phyloP scores from a whole-genome alignment of 2,888 invertebrate species.

The Limulus polyphemus region DNA sequence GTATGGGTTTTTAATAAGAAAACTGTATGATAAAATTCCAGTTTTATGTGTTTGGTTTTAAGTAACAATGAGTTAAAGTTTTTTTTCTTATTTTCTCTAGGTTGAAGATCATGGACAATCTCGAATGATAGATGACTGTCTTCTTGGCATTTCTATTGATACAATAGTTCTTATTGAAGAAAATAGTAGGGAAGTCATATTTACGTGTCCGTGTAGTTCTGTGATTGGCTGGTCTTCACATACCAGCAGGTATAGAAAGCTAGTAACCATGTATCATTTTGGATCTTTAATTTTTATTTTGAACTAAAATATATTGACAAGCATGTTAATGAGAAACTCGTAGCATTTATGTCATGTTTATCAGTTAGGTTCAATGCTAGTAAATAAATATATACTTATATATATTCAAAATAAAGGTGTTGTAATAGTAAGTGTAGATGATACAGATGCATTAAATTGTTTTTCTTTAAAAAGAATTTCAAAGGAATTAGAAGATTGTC shows the following conservation, averaged over 20 bases:
- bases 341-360: not conserved
- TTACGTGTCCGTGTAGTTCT: slow-evolving; percentile 68
- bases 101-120: slow-evolving; percentile 45
- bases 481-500: too few species aligned
- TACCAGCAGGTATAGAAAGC: slow-evolving; percentile 41
- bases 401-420: too few species aligned
- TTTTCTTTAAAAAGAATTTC: too few species aligned
- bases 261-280: too few species aligned
- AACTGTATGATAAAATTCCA: too few species aligned
- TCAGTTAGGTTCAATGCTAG: slow-evolving; percentile 6
- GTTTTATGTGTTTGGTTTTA: too few species aligned
- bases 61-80: too few species aligned
- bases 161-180: slow-evolving; percentile 77
- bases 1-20: too few species aligned
- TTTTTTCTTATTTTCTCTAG: slow-evolving; percentile 38
- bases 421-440: too few species aligned
- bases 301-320: slow-evolving; percentile 7
- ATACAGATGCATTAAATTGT: too few species aligned
- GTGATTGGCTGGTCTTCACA: slow-evolving; percentile 59
- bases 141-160: slow-evolving; percentile 74
- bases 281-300: too few species aligned
- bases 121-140: slow-evolving; percentile 46
- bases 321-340: not conserved
- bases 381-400: too few species aligned
- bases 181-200: slow-evolving; percentile 63